Base-by-base conservation (phyloP, 37 sponge, comb jelly and placozoan genomes). In the Cladorhizidae sp. region DNA sequence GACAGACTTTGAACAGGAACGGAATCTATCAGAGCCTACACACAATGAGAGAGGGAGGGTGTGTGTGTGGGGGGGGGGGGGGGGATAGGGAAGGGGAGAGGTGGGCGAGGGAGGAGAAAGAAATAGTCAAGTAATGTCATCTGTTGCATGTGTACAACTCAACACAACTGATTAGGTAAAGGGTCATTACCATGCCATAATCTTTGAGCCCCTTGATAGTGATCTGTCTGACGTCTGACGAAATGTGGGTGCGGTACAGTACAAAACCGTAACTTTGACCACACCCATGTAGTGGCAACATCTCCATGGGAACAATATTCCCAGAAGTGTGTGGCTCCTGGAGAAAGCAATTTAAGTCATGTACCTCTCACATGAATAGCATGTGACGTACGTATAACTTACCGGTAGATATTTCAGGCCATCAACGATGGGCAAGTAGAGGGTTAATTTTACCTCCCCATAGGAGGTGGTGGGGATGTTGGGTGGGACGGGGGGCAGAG, bases 181-280 rank as follows among this genome's bases (percentile, higher is more conserved):
- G 15, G 7, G 14, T 17, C 28, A 85, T 69, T 42, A 90, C 94
- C 85, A 90, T 77, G 40, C 88, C 94, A 83, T 69, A 77, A 58
- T 94, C 94, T 40, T 73, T 83, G 45, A 90, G 72, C n/a, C 56
- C 78, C 32, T 63, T 31, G 3, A 95, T 40, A 1, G 57, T 75
- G 54, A 95, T 1, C 26, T 62, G 68, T 18, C 20, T 43, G 15
- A 75, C 64, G 14, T 31, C 45, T 51, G 70, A 35, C 1, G 87
- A 52, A 22, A 87, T 51, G 31, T 40, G 39, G 33, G 93, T 84
- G 1, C 92, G 70, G 58, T 96, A 96, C 45, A 96, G 78, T 3
- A 86, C 75, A 77, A 74, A 96, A 8, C 97, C 97, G 86, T 85
- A 94, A 22, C 45, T 58, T 77, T 96, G 97, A 8, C 94, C 97